Percentiles rank a stretch among this genome's conserved stretches.
Evolutionary conservation across 1,140 invertebrate species (phyloP).

Genomic region (Rhizoglyphus robini): DNA sequence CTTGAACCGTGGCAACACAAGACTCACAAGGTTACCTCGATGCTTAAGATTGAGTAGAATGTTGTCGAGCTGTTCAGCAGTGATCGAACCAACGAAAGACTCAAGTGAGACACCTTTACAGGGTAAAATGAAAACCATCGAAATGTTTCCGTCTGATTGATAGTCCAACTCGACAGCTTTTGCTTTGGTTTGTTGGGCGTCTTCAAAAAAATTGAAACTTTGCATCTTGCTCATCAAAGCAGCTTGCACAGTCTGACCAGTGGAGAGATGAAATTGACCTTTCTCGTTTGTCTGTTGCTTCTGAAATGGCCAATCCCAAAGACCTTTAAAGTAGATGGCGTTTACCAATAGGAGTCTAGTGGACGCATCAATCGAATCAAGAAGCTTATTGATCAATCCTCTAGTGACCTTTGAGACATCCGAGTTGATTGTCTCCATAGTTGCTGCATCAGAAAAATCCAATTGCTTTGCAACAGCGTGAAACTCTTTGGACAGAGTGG

Average conservation of each 20-base stretch:
- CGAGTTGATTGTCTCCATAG: no score
- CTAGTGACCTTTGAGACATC: no score
- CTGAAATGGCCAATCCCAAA: conserved; percentile 58
- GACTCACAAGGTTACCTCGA: conserved; percentile 39
- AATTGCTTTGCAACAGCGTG: no score
- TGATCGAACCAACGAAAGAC: conserved; percentile 26
- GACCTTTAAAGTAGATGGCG: conserved; percentile 72
- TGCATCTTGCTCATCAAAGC: conserved; percentile 48
- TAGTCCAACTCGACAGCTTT: conserved; percentile 21
- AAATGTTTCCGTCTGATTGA: no score
- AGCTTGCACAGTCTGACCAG: conserved; percentile 32
- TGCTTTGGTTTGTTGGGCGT: conserved; percentile 4
- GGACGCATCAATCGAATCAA: no score
- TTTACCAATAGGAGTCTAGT: no score
- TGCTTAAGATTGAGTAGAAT: background rate
- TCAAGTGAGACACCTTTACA: no score
- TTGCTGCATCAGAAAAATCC: no score
- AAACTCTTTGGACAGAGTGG: no score
- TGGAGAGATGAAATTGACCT: background rate
- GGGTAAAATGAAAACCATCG: no score
- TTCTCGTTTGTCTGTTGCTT: conserved; percentile 40
- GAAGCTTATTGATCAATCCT: no score
- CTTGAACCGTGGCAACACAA: conserved; percentile 59
- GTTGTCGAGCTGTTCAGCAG: conserved; percentile 20
- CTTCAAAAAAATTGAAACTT: conserved; percentile 31